phyloP scores from a whole-genome alignment of 2,888 invertebrate species.

The Lottia gigantea region DNA sequence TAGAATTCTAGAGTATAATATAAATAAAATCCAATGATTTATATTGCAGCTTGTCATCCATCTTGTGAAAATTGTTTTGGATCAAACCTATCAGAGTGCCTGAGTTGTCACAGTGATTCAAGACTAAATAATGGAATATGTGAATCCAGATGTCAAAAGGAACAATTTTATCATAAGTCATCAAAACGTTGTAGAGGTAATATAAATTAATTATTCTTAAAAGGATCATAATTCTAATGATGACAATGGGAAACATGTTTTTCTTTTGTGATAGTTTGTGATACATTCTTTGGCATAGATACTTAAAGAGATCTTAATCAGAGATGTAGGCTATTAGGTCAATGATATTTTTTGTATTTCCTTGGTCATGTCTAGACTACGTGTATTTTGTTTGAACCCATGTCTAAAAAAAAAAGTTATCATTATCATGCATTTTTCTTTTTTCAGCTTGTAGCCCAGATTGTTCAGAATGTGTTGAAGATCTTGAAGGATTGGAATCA shows the following conservation, averaged over 20 bases:
- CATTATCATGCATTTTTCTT: neutral
- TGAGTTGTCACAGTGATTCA: constrained; percentile 44
- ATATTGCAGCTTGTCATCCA: constrained; percentile 51
- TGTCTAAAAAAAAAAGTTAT: too few species aligned
- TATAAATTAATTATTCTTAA: neutral
- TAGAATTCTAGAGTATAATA: too few species aligned
- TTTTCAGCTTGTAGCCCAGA: constrained; percentile 38
- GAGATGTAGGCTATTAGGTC: neutral
- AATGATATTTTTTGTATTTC: too few species aligned
- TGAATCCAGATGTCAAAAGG: constrained; percentile 31
- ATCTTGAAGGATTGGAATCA: constrained; percentile 30
- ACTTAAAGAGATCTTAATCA: neutral
- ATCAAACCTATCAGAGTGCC: constrained; percentile 42
- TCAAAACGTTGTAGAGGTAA: constrained; percentile 44
- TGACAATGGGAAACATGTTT: neutral
- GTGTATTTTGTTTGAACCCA: too few species aligned
- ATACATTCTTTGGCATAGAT: neutral
- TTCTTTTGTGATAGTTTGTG: too few species aligned
- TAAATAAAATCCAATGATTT: neutral
- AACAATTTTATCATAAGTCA: constrained; percentile 34
- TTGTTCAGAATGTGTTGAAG: constrained; percentile 43
- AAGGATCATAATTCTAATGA: too few species aligned
- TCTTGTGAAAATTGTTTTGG: constrained; percentile 52
- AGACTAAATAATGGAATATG: constrained; percentile 33
- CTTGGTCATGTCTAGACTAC: too few species aligned